Conservation (phyloP, 2,113 vertebrate species). For the Laticauda laticaudata region DNA sequence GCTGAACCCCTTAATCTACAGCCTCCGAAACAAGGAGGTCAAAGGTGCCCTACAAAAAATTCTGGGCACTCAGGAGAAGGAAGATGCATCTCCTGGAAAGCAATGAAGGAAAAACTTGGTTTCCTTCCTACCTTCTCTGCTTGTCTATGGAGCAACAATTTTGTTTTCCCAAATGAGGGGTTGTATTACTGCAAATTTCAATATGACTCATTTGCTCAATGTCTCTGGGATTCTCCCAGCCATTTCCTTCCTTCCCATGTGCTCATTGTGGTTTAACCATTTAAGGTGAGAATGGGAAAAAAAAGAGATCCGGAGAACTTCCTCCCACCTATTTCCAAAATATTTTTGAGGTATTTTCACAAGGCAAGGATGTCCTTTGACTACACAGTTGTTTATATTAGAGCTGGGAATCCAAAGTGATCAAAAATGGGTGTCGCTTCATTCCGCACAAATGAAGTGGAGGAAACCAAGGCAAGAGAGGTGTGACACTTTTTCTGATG, state of each 20-base stretch:
- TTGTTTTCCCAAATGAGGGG: neutral
- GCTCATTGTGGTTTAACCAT: neutral
- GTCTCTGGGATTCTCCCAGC: neutral
- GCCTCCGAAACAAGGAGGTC: conserved; percentile 12
- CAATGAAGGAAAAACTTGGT: too few species aligned
- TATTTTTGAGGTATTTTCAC: too few species aligned
- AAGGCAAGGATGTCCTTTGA: too few species aligned
- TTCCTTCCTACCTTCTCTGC: neutral
- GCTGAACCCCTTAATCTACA: conserved; percentile 20
- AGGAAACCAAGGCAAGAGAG: too few species aligned
- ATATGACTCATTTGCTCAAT: neutral
- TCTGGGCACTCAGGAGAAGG: neutral
- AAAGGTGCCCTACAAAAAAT: neutral
- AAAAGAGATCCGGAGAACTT: too few species aligned
- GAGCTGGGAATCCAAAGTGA: too few species aligned
- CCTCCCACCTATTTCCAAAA: too few species aligned
- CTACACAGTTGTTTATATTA: too few species aligned
- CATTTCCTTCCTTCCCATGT: neutral
- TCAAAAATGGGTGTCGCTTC: too few species aligned
- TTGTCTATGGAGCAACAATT: neutral
- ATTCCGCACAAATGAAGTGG: too few species aligned
- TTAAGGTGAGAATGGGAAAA: neutral
- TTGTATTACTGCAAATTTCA: neutral
- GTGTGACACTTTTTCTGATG: too few species aligned
- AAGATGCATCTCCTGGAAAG: too few species aligned